A percentile compares a stretch with the other conserved stretches of the same genome.
Conservation (phyloP, 2,888 invertebrate species). For the Keiferia lycopersicella region DNA sequence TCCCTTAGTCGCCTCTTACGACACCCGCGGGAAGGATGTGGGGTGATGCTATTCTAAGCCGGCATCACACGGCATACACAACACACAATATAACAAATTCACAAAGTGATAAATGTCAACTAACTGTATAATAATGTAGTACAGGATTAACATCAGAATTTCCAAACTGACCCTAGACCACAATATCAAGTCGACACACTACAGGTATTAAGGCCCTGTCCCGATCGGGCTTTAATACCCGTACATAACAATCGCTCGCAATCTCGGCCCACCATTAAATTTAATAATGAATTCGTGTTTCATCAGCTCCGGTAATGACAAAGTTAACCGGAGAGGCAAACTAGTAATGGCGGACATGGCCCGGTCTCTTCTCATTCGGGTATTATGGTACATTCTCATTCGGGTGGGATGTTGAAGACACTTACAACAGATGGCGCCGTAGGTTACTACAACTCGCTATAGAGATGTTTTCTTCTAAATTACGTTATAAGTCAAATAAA, state of each 20-base stretch:
- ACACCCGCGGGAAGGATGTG: too few relatives aligned
- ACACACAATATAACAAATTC: too few relatives aligned
- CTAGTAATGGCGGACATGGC: conserved; percentile 41
- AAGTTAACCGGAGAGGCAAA: conserved; percentile 39
- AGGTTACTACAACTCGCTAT: too few relatives aligned
- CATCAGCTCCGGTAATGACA: conserved; percentile 41
- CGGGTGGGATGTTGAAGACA: too few relatives aligned
- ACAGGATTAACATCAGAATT: not conserved
- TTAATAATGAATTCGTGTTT: conserved; percentile 48
- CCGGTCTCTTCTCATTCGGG: conserved; percentile 22
- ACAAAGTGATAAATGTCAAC: too few relatives aligned
- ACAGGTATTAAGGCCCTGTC: conserved; percentile 6
- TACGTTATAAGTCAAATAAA: too few relatives aligned
- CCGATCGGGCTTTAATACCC: conserved; percentile 1
- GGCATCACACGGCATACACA: too few relatives aligned
- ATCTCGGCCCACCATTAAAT: conserved; percentile 41
- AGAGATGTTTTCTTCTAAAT: too few relatives aligned
- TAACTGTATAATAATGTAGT: too few relatives aligned
- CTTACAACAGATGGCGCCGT: too few relatives aligned
- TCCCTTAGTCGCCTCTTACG: too few relatives aligned
- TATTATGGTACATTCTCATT: not conserved
- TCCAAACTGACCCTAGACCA: not conserved
- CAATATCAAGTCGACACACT: not conserved
- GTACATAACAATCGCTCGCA: conserved; percentile 25
- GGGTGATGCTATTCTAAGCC: too few relatives aligned